Evolutionary conservation across 35 echinoderm and acorn worm species (phyloP).

Genomic region (Acanthaster planci): DNA sequence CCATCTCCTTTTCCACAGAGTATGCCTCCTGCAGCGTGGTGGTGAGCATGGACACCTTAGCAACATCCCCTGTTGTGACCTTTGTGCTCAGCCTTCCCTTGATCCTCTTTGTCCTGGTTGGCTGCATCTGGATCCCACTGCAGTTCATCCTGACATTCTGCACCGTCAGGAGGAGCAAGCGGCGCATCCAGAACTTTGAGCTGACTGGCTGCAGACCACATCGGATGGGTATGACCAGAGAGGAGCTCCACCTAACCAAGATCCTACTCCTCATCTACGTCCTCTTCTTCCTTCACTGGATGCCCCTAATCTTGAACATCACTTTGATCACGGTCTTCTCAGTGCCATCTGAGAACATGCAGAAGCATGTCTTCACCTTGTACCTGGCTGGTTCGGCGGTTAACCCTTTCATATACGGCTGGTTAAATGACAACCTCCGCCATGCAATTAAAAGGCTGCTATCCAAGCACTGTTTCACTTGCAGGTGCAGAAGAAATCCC

Average conservation of each 20-base stretch:
- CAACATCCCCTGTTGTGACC: background rate
- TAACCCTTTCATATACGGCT: background rate
- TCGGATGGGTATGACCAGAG: background rate
- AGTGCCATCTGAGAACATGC: background rate
- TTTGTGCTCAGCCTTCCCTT: background rate
- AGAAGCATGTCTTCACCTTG: background rate
- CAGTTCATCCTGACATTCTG: slow-evolving; percentile 23
- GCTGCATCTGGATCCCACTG: slow-evolving; percentile 4
- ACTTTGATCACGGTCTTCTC: slow-evolving; percentile 3
- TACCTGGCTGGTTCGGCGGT: background rate
- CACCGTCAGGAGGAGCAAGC: slow-evolving; percentile 4
- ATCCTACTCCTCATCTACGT: slow-evolving; percentile 5
- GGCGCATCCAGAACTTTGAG: background rate
- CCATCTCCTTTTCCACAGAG: background rate
- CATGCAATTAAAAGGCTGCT: background rate
- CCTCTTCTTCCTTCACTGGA: slow-evolving; percentile 31
- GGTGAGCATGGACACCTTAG: background rate
- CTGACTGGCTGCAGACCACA: background rate
- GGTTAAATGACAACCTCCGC: background rate
- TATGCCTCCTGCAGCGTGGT: background rate
- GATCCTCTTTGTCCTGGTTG: background rate
- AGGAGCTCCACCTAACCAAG: background rate
- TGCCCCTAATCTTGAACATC: background rate
- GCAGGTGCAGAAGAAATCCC: slow-evolving; percentile 3
- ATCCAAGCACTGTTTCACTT: background rate